Conservation (phyloP, 2,797 vertebrate species). For the Cichlasoma orientale region DNA sequence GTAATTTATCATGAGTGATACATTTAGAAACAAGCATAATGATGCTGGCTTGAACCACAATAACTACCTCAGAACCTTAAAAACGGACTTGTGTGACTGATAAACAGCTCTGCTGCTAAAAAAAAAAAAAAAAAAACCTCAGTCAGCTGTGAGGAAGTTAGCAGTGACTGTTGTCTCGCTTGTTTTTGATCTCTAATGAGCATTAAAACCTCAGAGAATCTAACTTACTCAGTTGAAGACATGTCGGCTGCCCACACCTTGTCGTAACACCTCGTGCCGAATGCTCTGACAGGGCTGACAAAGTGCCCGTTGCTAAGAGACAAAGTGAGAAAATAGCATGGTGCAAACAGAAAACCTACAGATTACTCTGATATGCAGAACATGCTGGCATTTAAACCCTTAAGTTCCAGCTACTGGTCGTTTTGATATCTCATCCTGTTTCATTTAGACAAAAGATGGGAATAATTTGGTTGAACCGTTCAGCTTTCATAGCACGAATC, state of each 20-base stretch:
- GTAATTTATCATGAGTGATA: background rate
- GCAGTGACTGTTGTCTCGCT: background rate
- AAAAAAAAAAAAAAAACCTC: too few species aligned
- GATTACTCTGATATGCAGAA: constrained; percentile 43
- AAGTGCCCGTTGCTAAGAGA: constrained; percentile 72
- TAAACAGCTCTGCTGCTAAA: background rate
- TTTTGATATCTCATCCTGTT: background rate
- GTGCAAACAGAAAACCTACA: constrained; percentile 28
- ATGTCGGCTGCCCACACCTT: constrained; percentile 49
- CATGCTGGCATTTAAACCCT: constrained; percentile 6
- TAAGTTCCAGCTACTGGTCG: background rate
- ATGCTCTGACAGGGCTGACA: constrained; percentile 35
- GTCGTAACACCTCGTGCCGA: constrained; percentile 36
- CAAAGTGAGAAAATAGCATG: constrained; percentile 56
- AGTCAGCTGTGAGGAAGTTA: background rate
- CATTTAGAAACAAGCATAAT: background rate
- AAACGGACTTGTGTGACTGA: background rate
- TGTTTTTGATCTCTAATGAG: constrained; percentile 40
- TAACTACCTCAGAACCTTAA: background rate
- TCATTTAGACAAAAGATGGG: background rate
- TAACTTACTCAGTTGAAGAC: constrained; percentile 25
- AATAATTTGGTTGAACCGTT: background rate
- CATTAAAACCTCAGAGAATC: constrained; percentile 41
- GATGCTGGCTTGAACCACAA: background rate
- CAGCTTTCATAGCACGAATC: background rate